Base-by-base conservation (phyloP, 2,888 invertebrate genomes). In the Amiota minor region DNA sequence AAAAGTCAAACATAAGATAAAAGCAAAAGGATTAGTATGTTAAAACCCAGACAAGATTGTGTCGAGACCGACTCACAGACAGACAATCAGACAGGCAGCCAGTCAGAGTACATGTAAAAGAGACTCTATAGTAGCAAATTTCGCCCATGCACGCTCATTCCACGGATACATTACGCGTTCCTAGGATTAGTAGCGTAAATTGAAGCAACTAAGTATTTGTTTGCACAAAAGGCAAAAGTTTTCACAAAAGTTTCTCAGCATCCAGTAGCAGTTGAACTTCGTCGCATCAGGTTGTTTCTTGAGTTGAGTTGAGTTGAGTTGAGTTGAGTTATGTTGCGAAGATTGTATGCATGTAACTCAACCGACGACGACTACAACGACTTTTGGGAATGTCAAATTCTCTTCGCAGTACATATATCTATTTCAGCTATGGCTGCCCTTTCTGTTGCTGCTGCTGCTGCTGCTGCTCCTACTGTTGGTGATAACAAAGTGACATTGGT, bases 1-100 rank as follows among this genome's bases (percentile, higher is more conserved):
- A 85, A 82, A 84, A 84, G 86, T 86, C 84, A 86, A 84, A 84
- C 80, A 83, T 86, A 84, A 83, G 83, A 84, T 84, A 84, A 84
- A 84, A 84, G 84, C 84, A 81, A 68, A 59, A 81, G 86, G 86
- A 86, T 84, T 84, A 84, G 86, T 84, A 84, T 81, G 79, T 86
- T 84, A 85, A 86, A 84, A 75, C 81, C 77, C 81, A 86, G 86
- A 86, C 9, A 55, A 61, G 50, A 49, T 70, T 65, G 61, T 53
- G 65, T 59, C 59, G 59, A 9, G 59, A 20, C 20, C 8, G 59
- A 12, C 6, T 6, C 6, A 35, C 6, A 2, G 35, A 35, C 35
- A 2, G 35, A 35, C 35, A 2, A 6, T 6, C 35, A 35, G 35
- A 35, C 35, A 23, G 23, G 3, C 23, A 23, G 1, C 3, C 23